Evolutionary conservation across 1,140 invertebrate species (phyloP).

Genomic region (Berghia stephanieae): DNA sequence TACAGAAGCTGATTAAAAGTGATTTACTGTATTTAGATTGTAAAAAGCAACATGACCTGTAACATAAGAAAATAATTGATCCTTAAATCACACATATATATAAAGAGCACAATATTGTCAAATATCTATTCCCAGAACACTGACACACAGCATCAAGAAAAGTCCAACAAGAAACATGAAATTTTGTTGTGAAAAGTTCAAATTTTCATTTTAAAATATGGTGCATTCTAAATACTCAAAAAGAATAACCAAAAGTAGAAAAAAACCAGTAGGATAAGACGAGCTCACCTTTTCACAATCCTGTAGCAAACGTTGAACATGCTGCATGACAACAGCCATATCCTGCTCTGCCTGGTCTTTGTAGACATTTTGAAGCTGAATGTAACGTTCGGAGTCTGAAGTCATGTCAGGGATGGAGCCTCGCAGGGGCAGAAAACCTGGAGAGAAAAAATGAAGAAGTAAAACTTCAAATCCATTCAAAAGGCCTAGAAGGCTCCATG

Average conservation of each 20-base stretch:
- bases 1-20: too few relatives aligned
- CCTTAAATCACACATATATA: too few relatives aligned
- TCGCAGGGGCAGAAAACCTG: conserved; percentile 82
- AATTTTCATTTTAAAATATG: too few relatives aligned
- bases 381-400: conserved; percentile 91
- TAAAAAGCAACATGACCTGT: too few relatives aligned
- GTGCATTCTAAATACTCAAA: too few relatives aligned
- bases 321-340: conserved; percentile 81
- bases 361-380: conserved; percentile 88
- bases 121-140: not conserved
- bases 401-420: conserved; percentile 98
- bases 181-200: too few relatives aligned
- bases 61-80: too few relatives aligned
- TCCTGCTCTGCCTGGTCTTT: conserved; percentile 84
- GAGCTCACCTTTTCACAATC: conserved; percentile 61
- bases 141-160: conserved; percentile 27
- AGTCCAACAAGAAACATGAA: not conserved
- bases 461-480: too few relatives aligned
- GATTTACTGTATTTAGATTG: too few relatives aligned
- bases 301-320: conserved; percentile 81
- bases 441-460: conserved; percentile 16
- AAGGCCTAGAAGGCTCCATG: too few relatives aligned
- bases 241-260: not conserved
- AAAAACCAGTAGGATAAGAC: not conserved
- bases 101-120: too few relatives aligned